Conservation (phyloP, 1,140 invertebrate genomes). For the Homalodisca vitripennis region DNA sequence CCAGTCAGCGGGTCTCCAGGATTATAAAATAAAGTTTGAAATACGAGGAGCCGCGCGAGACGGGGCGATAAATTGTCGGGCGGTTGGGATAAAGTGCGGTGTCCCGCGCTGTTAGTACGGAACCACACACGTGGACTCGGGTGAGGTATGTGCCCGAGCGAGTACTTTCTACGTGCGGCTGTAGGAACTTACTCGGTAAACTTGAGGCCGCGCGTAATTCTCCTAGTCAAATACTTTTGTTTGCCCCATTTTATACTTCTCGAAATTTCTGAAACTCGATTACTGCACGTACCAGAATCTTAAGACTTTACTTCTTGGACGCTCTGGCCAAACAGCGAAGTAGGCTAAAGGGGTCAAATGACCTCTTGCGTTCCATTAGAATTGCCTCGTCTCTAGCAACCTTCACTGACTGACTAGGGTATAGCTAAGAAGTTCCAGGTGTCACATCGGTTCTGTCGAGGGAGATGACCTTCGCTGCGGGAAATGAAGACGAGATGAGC, state of each 20-base stretch:
- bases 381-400: no score
- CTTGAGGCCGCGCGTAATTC: neutral
- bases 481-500: no score
- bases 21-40: constrained; percentile 27
- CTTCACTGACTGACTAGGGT: no score
- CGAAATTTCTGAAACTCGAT: neutral
- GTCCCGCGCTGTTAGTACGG: neutral
- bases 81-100: constrained; percentile 4
- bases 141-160: neutral
- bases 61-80: constrained; percentile 4
- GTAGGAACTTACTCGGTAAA: neutral
- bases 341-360: no score
- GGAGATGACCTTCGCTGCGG: no score
- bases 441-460: no score
- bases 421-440: no score
- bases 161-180: neutral
- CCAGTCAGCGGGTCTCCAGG: constrained; percentile 4
- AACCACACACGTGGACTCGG: neutral
- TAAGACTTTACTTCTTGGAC: no score
- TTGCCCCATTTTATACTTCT: neutral
- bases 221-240: neutral
- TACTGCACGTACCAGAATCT: no score
- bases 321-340: no score
- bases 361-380: no score
- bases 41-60: constrained; percentile 7